phyloP scores from a whole-genome alignment of 2,888 invertebrate genomes.

The Phrixothrix hirtus region DNA sequence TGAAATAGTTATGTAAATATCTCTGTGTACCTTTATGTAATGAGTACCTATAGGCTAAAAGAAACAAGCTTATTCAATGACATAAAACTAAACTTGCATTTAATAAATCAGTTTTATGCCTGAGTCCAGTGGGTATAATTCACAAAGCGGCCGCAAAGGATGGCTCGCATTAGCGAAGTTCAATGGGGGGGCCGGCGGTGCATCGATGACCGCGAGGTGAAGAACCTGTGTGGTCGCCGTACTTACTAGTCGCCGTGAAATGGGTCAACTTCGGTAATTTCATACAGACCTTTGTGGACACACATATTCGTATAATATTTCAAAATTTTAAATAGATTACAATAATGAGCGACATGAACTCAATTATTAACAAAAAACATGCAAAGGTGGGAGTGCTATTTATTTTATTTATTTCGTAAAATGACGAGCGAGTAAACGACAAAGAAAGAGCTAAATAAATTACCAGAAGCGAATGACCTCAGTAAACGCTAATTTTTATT shows the following conservation, averaged over 20 bases:
- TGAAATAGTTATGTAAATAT: neutral
- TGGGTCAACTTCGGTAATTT: slow-evolving; percentile 42
- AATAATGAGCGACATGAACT: slow-evolving; percentile 15
- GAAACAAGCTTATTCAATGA: slow-evolving; percentile 11
- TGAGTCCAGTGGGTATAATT: slow-evolving; percentile 33
- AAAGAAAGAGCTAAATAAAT: no score
- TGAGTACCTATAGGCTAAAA: slow-evolving; percentile 16
- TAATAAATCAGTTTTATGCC: slow-evolving; percentile 35
- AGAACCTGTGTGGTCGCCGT: slow-evolving; percentile 46
- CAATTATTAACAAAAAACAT: slow-evolving; percentile 1
- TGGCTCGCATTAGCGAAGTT: slow-evolving; percentile 30
- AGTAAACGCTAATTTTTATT: no score
- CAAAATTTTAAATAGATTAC: slow-evolving; percentile 12
- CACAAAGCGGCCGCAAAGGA: slow-evolving; percentile 34
- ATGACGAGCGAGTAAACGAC: no score
- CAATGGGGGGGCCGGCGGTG: slow-evolving; percentile 27
- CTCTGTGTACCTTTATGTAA: neutral
- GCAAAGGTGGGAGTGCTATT: no score
- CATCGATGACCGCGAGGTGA: slow-evolving; percentile 45
- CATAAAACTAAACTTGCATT: slow-evolving; percentile 24
- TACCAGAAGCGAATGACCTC: no score
- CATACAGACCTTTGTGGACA: slow-evolving; percentile 13
- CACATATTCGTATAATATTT: slow-evolving; percentile 17
- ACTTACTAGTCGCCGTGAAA: slow-evolving; percentile 42
- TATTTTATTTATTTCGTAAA: no score